Conservation (phyloP, 2,113 vertebrate genomes). For the Macaca nemestrina region DNA sequence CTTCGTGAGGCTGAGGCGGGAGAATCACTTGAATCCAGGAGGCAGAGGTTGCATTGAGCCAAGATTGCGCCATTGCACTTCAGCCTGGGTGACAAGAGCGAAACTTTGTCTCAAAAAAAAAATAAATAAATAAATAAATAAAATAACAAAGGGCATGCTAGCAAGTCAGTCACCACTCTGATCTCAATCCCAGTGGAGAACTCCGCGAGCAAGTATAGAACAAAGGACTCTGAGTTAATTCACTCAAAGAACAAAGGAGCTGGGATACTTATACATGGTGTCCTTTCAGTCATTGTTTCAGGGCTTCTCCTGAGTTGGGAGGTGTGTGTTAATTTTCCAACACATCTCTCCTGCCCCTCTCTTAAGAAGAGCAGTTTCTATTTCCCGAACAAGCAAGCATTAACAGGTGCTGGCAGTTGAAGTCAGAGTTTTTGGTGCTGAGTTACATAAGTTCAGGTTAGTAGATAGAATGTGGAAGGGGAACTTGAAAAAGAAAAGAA, state of each 20-base stretch:
- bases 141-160: background rate
- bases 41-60: no score
- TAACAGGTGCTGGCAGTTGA: background rate
- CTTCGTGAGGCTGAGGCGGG: no score
- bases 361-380: slow-evolving; percentile 27
- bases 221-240: background rate
- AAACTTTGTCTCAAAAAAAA: no score
- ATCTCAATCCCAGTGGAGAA: background rate
- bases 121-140: no score
- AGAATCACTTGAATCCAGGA: no score
- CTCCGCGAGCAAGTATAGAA: background rate
- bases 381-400: background rate
- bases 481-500: slow-evolving; percentile 15
- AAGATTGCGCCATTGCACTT: no score
- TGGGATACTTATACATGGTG: background rate
- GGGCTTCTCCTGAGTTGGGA: background rate
- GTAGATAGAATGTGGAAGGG: slow-evolving; percentile 26
- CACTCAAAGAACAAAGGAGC: background rate
- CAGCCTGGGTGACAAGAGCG: no score
- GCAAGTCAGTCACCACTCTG: background rate
- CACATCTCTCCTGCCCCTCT: background rate
- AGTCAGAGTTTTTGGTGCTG: slow-evolving; percentile 11
- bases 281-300: background rate
- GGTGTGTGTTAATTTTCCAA: background rate
- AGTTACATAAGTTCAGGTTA: slow-evolving; percentile 40